These are phyloP conservation scores for Pogona vitticeps DNA, from an alignment of 2,113 vertebrate species.

Conservation along the genomic window DNA sequence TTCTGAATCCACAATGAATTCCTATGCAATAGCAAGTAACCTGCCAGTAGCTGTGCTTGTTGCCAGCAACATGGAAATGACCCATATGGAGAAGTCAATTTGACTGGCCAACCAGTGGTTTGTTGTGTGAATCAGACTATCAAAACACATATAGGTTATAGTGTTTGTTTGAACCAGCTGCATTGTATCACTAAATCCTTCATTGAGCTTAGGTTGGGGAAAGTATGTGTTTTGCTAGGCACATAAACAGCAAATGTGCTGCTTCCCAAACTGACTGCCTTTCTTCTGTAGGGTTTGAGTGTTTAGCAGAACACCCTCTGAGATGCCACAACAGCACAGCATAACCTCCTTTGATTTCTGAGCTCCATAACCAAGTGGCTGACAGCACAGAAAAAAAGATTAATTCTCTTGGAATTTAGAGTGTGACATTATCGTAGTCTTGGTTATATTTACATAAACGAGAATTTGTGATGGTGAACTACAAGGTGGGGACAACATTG, in stretches of 20 bases:
- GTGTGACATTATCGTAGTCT: not conserved
- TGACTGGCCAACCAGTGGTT: too few species aligned
- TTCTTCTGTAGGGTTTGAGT: not conserved
- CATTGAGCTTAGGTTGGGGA: not conserved
- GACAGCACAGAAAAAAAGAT: not conserved
- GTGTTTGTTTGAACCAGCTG: not conserved
- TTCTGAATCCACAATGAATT: too few species aligned
- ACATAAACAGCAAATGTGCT: not conserved
- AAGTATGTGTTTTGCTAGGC: not conserved
- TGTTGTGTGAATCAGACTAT: too few species aligned
- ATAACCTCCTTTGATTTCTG: not conserved
- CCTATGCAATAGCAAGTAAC: too few species aligned
- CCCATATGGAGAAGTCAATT: too few species aligned
- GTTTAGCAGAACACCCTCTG: not conserved
- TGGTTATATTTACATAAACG: not conserved
- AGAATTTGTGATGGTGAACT: not conserved
- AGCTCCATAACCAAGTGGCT: not conserved
- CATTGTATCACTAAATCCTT: not conserved
- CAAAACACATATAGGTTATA: not conserved
- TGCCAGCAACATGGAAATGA: too few species aligned
- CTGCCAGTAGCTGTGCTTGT: too few species aligned
- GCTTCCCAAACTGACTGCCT: not conserved
- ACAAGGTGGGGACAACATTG: not conserved
- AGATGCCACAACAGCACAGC: not conserved
- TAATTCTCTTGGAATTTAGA: not conserved